Evolutionary conservation across 2,888 invertebrate species (phyloP).

Genomic region (Pristionchus japonicus): DNA sequence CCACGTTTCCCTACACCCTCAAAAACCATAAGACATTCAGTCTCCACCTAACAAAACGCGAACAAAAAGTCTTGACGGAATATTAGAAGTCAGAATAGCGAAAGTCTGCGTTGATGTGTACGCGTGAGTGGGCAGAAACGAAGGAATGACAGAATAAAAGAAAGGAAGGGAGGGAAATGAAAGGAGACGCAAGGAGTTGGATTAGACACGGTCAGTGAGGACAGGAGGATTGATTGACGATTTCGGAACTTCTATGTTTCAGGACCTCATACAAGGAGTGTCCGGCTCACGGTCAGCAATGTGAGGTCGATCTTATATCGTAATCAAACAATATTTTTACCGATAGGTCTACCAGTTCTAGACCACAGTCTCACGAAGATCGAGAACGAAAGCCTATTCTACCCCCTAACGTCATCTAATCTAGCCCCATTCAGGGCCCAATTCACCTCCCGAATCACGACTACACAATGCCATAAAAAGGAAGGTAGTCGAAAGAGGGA

Average conservation of each 20-base stretch:
- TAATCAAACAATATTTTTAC: too few species aligned
- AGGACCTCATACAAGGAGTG: too few species aligned
- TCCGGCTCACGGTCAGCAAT: too few species aligned
- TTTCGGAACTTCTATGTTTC: too few species aligned
- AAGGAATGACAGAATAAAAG: too few species aligned
- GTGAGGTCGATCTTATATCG: too few species aligned
- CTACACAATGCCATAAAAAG: constrained; percentile 21
- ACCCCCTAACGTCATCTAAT: constrained; percentile 7
- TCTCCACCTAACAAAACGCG: background rate
- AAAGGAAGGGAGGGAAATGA: background rate
- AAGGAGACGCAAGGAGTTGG: background rate
- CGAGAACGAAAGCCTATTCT: too few species aligned
- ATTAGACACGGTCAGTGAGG: background rate
- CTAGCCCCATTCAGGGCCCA: background rate
- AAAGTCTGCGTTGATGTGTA: constrained; percentile 5
- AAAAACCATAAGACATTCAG: too few species aligned
- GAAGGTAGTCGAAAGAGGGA: background rate
- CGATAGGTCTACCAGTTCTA: too few species aligned
- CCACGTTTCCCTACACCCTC: background rate
- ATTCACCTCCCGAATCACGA: constrained; percentile 7
- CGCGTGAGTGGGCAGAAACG: constrained; percentile 10
- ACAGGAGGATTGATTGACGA: too few species aligned
- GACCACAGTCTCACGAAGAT: too few species aligned
- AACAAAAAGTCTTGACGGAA: background rate
- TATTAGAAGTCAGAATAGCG: background rate